These are phyloP conservation scores for Notoglanidium macrostoma DNA, from an alignment of 2,797 vertebrate genomes.

Conservation along the genomic window DNA sequence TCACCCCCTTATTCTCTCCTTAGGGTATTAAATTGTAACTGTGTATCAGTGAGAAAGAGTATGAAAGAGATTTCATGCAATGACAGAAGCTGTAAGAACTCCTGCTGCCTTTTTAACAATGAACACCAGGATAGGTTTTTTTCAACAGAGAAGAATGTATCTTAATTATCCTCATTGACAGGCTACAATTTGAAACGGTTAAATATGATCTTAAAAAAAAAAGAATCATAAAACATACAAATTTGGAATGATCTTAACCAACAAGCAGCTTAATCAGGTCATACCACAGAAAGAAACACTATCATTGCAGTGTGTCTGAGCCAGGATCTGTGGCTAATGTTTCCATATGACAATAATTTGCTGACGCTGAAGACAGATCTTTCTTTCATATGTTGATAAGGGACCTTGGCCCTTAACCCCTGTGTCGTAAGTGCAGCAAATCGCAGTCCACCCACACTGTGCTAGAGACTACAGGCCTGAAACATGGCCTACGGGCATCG, in stretches of 20 bases:
- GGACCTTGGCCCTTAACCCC: conserved; percentile 67
- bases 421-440: conserved; percentile 58
- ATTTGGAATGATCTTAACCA: not conserved
- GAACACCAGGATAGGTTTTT: conserved; percentile 63
- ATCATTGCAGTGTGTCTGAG: conserved; percentile 63
- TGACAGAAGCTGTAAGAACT: conserved; percentile 62
- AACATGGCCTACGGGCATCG: conserved; percentile 77
- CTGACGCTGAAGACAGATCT: conserved; percentile 70
- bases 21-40: conserved; percentile 51
- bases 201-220: not conserved
- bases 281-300: conserved; percentile 19
- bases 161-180: conserved; percentile 53
- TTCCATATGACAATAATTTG: conserved; percentile 82
- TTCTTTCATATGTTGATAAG: conserved; percentile 80
- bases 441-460: conserved; percentile 58
- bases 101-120: conserved; percentile 65
- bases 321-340: conserved; percentile 73
- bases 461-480: conserved; percentile 69
- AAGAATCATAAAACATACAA: not conserved
- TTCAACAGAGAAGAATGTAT: conserved; percentile 63
- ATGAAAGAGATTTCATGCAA: conserved; percentile 62
- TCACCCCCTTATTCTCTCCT: conserved; percentile 53
- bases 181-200: conserved; percentile 12
- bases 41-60: conserved; percentile 49
- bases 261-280: conserved; percentile 12